phyloP scores from a whole-genome alignment of 2,113 vertebrate genomes.

The Microtus ochrogaster region DNA sequence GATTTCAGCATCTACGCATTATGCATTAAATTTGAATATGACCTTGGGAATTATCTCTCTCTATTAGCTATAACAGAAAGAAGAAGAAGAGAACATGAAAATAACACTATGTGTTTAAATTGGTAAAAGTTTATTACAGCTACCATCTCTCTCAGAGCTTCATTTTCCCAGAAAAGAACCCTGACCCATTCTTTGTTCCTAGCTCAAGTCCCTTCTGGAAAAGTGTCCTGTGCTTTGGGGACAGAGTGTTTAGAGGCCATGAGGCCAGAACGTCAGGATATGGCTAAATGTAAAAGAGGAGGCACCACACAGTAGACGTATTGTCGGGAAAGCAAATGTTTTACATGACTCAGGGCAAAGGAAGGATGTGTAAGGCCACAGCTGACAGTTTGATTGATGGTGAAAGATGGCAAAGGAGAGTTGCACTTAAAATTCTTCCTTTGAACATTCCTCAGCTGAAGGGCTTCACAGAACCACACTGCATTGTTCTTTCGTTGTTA shows the following conservation, averaged over 20 bases:
- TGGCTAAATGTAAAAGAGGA: conserved; percentile 67
- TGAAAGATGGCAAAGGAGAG: conserved; percentile 68
- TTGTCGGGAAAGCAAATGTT: conserved; percentile 71
- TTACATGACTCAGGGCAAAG: conserved; percentile 63
- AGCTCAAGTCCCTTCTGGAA: conserved; percentile 57
- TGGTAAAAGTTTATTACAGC: conserved; percentile 46
- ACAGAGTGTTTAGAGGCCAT: conserved; percentile 54
- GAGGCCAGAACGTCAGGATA: conserved; percentile 1
- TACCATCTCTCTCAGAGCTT: neutral
- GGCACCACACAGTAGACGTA: conserved; percentile 49
- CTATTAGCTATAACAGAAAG: conserved; percentile 29
- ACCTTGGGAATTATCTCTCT: conserved; percentile 50
- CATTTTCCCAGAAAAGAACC: conserved; percentile 27
- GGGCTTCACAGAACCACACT: conserved; percentile 16
- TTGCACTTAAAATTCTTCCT: conserved; percentile 74
- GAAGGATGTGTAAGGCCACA: conserved; percentile 60
- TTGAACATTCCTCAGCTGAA: conserved; percentile 60
- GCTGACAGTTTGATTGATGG: conserved; percentile 75
- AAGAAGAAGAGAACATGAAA: conserved; percentile 29
- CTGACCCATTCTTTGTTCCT: conserved; percentile 6
- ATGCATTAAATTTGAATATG: conserved; percentile 80
- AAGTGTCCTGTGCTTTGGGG: conserved; percentile 57
- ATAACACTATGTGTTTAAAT: conserved; percentile 13
- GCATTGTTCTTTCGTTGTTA: neutral
- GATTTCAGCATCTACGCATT: conserved; percentile 78